Percentiles rank a stretch among this genome's conserved stretches.
Evolutionary conservation across 2,888 invertebrate species (phyloP).

Genomic region (Xestia xanthographa): DNA sequence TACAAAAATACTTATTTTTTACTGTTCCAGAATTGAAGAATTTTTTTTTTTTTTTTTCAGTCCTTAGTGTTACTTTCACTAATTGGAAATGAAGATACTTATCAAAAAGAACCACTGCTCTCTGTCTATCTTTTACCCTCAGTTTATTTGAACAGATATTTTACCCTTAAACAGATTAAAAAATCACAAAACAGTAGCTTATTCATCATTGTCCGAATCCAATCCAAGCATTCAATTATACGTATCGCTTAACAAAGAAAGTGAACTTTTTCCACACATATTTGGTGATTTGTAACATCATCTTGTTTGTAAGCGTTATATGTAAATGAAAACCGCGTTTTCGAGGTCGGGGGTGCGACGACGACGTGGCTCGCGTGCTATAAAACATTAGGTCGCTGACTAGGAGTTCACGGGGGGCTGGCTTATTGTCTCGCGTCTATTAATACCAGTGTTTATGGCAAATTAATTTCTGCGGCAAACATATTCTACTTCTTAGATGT

Average conservation of each 20-base stretch:
- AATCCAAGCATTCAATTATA: conserved; percentile 1
- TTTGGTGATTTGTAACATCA: conserved; percentile 66
- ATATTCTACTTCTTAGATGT: conserved; percentile 55
- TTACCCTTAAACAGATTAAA: conserved; percentile 2
- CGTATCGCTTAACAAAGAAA: conserved; percentile 9
- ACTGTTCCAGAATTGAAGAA: not conserved
- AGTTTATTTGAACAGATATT: not conserved
- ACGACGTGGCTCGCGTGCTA: conserved; percentile 83
- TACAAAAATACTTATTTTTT: not conserved
- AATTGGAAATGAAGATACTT: not conserved
- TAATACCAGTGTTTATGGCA: conserved; percentile 85
- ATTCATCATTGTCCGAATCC: not conserved
- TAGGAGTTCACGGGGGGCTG: conserved; percentile 83
- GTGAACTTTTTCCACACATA: conserved; percentile 19
- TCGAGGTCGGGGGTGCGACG: conserved; percentile 82
- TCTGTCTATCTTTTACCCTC: not conserved
- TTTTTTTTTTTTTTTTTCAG: fast-evolving
- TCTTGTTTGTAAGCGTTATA: conserved; percentile 76
- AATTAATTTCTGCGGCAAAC: conserved; percentile 84
- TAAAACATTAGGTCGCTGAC: conserved; percentile 84
- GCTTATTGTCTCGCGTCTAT: conserved; percentile 89
- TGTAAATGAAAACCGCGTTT: conserved; percentile 80
- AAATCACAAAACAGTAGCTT: not conserved
- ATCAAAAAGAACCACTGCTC: not conserved
- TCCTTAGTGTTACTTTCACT: not conserved